A percentile compares a stretch with the other conserved stretches of the same genome.
Conservation (phyloP, 2,888 invertebrate species). For the Drosophila paranaensis region DNA sequence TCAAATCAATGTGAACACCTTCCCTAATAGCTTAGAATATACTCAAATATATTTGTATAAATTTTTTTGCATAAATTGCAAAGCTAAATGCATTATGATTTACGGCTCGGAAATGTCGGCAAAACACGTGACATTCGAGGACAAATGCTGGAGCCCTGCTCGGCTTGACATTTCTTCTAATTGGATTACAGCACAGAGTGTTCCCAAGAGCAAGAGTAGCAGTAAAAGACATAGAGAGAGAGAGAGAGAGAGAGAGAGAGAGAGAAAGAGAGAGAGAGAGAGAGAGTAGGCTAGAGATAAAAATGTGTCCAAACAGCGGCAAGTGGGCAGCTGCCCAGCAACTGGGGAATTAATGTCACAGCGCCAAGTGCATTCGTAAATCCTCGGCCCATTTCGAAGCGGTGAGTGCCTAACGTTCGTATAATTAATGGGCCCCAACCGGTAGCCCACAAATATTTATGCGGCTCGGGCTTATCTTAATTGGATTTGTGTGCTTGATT, state of each 20-base stretch:
- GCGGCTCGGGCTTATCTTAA: constrained; percentile 64
- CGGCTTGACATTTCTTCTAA: constrained; percentile 72
- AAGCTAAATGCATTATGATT: constrained; percentile 40
- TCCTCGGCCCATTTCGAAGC: constrained; percentile 24
- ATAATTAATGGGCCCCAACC: constrained; percentile 59
- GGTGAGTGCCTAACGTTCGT: constrained; percentile 31
- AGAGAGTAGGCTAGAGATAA: constrained; percentile 13
- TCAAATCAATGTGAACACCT: background rate
- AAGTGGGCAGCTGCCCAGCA: constrained; percentile 57
- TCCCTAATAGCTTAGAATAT: background rate
- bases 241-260: constrained; percentile 4
- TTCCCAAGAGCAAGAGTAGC: background rate
- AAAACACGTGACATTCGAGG: constrained; percentile 56
- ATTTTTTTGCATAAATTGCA: constrained; percentile 17
- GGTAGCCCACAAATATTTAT: constrained; percentile 61
- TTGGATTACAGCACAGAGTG: constrained; percentile 66
- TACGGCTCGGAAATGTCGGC: constrained; percentile 55
- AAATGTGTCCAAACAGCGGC: constrained; percentile 69
- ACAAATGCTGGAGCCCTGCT: constrained; percentile 50
- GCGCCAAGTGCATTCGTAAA: constrained; percentile 52
- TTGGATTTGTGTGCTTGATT: constrained; percentile 58
- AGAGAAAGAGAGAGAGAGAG: background rate
- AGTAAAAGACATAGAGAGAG: background rate
- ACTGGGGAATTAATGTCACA: constrained; percentile 70
- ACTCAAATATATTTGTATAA: background rate